Evolutionary conservation across 2,797 vertebrate genomes (phyloP).

Genomic region (Propithecus deckenii): DNA sequence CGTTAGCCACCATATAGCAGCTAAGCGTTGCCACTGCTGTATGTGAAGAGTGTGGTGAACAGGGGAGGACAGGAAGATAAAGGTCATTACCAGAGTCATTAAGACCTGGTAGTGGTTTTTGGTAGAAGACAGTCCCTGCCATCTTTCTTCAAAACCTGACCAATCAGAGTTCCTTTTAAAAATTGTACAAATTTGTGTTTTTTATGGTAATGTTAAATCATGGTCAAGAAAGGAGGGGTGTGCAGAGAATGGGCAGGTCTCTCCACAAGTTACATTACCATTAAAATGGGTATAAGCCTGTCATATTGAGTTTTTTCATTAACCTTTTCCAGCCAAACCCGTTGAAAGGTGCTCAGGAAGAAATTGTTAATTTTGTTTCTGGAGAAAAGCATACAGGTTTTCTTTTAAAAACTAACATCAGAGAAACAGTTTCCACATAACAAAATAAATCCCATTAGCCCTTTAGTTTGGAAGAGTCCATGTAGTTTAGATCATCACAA

Average conservation of each 20-base stretch:
- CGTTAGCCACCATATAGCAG: not conserved
- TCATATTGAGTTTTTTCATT: conserved; percentile 96
- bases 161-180: conserved; percentile 91
- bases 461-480: conserved; percentile 19
- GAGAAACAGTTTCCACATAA: conserved; percentile 76
- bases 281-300: conserved; percentile 98
- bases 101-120: not conserved
- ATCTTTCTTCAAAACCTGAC: conserved; percentile 84
- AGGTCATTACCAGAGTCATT: not conserved
- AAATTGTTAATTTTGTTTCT: conserved; percentile 99
- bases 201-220: conserved; percentile 85
- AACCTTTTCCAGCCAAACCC: conserved; percentile 97
- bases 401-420: conserved; percentile 86
- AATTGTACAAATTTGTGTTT: conserved; percentile 88
- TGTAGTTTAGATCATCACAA: not conserved
- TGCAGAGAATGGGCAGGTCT: conserved; percentile 85
- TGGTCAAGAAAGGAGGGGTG: conserved; percentile 86
- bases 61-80: not conserved
- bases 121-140: not conserved
- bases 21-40: not conserved
- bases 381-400: conserved; percentile 93
- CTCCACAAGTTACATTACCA: conserved; percentile 94
- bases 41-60: not conserved
- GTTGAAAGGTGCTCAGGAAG: conserved; percentile 98
- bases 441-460: not conserved